These are phyloP conservation scores for Brachionus sp. DNA, from an alignment of 1,140 invertebrate genomes.

Conservation along the genomic window DNA sequence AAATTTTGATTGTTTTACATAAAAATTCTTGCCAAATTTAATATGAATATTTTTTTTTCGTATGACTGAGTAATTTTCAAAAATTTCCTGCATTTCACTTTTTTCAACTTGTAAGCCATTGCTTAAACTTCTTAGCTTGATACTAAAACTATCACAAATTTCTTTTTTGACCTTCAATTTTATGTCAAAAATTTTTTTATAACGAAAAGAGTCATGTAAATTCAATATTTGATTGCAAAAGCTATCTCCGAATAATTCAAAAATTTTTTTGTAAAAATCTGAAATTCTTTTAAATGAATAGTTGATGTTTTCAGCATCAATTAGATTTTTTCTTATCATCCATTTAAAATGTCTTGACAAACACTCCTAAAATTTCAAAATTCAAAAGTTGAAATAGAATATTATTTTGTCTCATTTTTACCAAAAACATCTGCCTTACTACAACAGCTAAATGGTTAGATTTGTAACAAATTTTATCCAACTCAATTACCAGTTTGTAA, in stretches of 20 bases:
- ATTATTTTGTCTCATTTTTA: neutral
- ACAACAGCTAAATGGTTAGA: neutral
- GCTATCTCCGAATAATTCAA: neutral
- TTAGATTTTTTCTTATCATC: neutral
- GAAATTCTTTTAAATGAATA: neutral
- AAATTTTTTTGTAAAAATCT: neutral
- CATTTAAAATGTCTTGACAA: slow-evolving; percentile 8
- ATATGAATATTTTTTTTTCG: neutral
- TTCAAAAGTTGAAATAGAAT: neutral
- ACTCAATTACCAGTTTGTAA: neutral
- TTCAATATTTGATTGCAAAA: slow-evolving; percentile 25
- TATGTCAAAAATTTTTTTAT: neutral
- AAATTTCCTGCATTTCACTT: neutral
- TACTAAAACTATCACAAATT: neutral
- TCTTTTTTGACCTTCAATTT: neutral
- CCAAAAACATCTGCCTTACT: neutral
- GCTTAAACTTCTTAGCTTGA: neutral
- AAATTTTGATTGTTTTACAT: neutral
- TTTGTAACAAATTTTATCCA: neutral
- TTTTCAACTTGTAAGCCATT: neutral
- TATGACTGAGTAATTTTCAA: neutral
- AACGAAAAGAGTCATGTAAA: neutral
- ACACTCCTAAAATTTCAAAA: neutral
- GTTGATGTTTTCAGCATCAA: neutral
- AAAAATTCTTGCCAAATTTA: neutral